Evolutionary conservation across 2,888 invertebrate species (phyloP), one percentile per base, ranked within the genome.

Genomic region (Conchocele bisecta): DNA sequence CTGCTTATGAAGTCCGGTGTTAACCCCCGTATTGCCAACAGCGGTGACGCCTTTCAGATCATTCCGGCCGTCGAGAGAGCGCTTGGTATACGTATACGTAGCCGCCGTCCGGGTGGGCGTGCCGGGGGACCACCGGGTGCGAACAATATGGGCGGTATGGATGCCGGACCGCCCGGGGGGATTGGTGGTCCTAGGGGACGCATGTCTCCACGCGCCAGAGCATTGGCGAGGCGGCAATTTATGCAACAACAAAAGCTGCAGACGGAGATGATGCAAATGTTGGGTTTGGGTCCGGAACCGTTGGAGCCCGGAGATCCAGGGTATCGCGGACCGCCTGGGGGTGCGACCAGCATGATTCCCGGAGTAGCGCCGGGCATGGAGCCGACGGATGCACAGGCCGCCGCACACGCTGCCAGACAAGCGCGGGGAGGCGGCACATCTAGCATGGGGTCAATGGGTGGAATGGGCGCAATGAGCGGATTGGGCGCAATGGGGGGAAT

Each of bases 291-390:
- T 9, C 77, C 77, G 11, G 77, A 77, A 44, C 73, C 77, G 2
- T 48, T 70, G 17, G 77, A 77, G 24, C 77, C 77, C 1, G 77
- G 77, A 9, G 77, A 77, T 59, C 77, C 77, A 6, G 73, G 73
- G 11, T 77, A 77, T 39, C 51, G 48, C 22, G 60, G 64, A 22
- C 77, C 77, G 11, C 59, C 73, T 11, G 60, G 48, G 0, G 41
- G 44, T 3, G 35, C 28, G 20, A 57, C 48, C 22, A 20, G 29
- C 4, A 66, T 53, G 3, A 48, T 26, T n/a, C 44, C 17, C 20
- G 33, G 50, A 20, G 51, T 31, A 15, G 39, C 20, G 6, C 17
- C 9, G 56, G 17, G 13, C 13, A n/a, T n/a, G n/a, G 17, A 7
- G 26, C n/a, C 20, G 9, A 17, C 20, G 41, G 41, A 41, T 13